Evolutionary conservation across 2,797 vertebrate species (phyloP).

Genomic region (Spinus pinus): DNA sequence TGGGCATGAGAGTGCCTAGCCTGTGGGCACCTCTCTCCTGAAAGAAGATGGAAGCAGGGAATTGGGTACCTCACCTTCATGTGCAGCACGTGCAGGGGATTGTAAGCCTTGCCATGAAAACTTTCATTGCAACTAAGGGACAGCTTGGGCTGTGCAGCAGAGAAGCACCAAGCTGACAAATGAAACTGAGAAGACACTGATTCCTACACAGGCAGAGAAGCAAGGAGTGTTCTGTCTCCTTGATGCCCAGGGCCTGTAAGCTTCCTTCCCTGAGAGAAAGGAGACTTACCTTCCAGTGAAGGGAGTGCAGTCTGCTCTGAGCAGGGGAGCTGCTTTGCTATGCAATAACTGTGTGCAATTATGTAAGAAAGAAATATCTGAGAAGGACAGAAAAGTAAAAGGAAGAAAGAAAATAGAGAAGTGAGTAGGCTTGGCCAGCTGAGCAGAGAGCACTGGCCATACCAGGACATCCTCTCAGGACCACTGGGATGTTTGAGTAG

Average conservation of each 20-base stretch:
- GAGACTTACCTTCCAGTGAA: background rate
- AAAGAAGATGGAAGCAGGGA: background rate
- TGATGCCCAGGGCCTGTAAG: background rate
- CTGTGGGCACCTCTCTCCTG: background rate
- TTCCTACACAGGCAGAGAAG: background rate
- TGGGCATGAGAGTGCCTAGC: background rate
- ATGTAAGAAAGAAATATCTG: background rate
- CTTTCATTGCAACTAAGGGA: background rate
- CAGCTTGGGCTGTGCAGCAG: accelerated
- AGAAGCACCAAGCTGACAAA: background rate
- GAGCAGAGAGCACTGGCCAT: background rate
- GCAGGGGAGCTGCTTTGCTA: background rate
- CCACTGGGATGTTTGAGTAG: background rate
- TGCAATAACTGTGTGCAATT: background rate
- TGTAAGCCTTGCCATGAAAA: background rate
- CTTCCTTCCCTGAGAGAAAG: background rate
- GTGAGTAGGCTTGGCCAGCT: background rate
- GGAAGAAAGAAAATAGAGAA: background rate
- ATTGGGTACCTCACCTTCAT: background rate
- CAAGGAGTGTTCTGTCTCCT: background rate
- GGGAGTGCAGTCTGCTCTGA: background rate
- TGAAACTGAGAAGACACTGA: background rate
- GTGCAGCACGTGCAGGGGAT: accelerated
- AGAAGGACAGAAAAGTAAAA: background rate
- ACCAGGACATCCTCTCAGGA: background rate